Evolutionary conservation across 2,797 vertebrate species (phyloP).

Genomic region (Parambassis ranga): DNA sequence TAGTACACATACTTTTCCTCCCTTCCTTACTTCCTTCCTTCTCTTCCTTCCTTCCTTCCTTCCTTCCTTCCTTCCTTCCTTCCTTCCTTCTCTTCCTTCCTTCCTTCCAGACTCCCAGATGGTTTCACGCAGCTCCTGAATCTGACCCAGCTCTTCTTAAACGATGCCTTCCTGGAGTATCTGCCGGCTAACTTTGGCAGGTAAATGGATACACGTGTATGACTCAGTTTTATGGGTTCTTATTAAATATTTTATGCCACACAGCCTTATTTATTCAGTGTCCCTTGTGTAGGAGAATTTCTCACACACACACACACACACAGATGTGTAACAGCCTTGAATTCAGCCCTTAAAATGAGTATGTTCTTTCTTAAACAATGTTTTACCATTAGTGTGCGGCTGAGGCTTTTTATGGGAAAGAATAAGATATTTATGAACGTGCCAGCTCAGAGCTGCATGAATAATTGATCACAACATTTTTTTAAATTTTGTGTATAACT

Average conservation of each 20-base stretch:
- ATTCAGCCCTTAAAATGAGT: too few species aligned
- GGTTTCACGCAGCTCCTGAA: slow-evolving; percentile 99
- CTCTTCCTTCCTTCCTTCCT: neutral
- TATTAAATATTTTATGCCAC: neutral
- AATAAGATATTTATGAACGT: too few species aligned
- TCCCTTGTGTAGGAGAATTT: neutral
- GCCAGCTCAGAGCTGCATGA: too few species aligned
- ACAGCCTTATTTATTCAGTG: neutral
- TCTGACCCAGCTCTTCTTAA: slow-evolving; percentile 98
- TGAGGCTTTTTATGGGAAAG: neutral
- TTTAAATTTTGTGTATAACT: too few species aligned
- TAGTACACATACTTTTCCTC: slow-evolving; percentile 25
- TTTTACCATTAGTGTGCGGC: neutral
- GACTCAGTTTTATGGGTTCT: neutral
- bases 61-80: neutral
- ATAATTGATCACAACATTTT: too few species aligned
- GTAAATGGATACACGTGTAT: slow-evolving; percentile 74
- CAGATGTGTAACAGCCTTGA: neutral
- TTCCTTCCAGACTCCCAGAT: slow-evolving; percentile 90
- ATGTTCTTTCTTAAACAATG: neutral
- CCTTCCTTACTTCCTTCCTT: neutral
- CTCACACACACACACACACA: neutral
- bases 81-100: neutral
- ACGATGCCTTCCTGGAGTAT: slow-evolving; percentile 99
- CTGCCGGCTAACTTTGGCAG: slow-evolving; percentile 99